phyloP scores from a whole-genome alignment of 2,797 vertebrate species.

The Apodemus agrarius region DNA sequence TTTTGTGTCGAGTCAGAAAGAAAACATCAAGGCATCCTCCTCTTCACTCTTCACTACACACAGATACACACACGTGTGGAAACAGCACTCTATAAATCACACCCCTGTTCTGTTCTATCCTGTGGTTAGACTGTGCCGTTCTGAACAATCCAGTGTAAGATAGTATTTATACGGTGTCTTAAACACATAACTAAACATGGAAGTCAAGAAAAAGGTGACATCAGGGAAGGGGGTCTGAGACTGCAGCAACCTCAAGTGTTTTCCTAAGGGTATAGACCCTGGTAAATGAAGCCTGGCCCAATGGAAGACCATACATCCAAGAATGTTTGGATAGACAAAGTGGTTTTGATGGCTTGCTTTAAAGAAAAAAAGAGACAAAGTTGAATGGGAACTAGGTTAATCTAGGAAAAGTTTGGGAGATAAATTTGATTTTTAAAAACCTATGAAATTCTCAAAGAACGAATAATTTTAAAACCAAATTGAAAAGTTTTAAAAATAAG shows the following conservation, averaged over 20 bases:
- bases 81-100: neutral
- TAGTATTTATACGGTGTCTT: neutral
- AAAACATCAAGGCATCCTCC: neutral
- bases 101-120: neutral
- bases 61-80: neutral
- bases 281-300: neutral
- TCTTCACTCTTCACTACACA: neutral
- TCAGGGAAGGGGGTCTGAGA: neutral
- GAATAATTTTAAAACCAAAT: neutral
- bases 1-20: neutral
- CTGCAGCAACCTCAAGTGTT: neutral
- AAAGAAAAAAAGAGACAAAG: neutral
- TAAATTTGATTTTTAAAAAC: neutral
- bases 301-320: neutral
- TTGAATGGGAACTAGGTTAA: neutral
- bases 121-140: neutral
- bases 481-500: neutral
- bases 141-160: neutral
- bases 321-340: neutral
- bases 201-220: too few species aligned
- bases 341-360: neutral
- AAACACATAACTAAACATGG: neutral
- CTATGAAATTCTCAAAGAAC: neutral
- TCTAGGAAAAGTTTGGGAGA: neutral
- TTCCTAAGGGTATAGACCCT: too few species aligned